A percentile compares a stretch with the other conserved stretches of the same genome.
Evolutionary conservation across 2,888 invertebrate genomes (phyloP).

Genomic region (Epsilonema sp.): DNA sequence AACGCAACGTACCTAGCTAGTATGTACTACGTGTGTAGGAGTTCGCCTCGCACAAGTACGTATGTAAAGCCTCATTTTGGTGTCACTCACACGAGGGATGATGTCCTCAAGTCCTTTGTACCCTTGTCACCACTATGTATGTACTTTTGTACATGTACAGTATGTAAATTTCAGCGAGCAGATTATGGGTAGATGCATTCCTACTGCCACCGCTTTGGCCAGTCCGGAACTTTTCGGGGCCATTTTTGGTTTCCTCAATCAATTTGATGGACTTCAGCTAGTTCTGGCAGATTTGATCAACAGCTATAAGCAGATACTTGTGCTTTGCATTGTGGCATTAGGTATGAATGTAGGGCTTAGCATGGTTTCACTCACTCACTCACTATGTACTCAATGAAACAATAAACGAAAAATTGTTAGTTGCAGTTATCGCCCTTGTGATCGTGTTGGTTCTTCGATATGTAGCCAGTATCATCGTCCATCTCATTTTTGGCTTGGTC

Average conservation of each 20-base stretch:
- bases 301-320: constrained; percentile 64
- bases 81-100: too few species aligned
- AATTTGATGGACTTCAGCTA: constrained; percentile 69
- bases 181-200: constrained; percentile 68
- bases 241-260: constrained; percentile 57
- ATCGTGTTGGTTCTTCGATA: constrained; percentile 64
- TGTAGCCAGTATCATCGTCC: constrained; percentile 60
- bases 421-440: constrained; percentile 56
- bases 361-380: too few species aligned
- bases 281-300: constrained; percentile 66
- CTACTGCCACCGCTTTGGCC: constrained; percentile 37
- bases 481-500: constrained; percentile 63
- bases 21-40: background rate
- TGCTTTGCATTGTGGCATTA: constrained; percentile 55
- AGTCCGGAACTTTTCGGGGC: constrained; percentile 45
- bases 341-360: too few species aligned
- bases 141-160: background rate
- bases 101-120: too few species aligned
- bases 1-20: background rate
- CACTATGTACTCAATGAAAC: constrained; percentile 6
- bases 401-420: constrained; percentile 12
- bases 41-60: too few species aligned
- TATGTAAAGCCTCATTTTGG: too few species aligned
- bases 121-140: background rate
- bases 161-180: constrained; percentile 40